Conservation (phyloP, 2,113 vertebrate genomes). For the Proterorhinus semilunaris region DNA sequence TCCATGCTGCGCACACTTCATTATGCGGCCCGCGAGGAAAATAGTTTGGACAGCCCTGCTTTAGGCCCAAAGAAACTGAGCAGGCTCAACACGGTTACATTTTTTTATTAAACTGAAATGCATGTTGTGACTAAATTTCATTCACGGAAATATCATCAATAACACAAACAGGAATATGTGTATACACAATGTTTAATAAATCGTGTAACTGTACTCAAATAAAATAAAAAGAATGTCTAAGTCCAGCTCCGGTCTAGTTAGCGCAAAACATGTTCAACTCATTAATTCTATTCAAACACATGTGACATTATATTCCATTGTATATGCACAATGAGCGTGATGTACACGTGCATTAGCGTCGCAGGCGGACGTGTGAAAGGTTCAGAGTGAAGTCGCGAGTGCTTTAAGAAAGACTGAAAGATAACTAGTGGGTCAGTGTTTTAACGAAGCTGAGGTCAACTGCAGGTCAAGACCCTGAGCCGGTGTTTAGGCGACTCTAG, state of each 20-base stretch:
- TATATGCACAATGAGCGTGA: not conserved
- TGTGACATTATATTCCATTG: not conserved
- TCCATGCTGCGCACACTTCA: no score
- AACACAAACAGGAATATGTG: no score
- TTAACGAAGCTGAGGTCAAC: not conserved
- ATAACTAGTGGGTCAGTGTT: slow-evolving; percentile 7
- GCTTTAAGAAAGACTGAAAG: not conserved
- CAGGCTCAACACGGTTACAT: no score
- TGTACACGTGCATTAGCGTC: not conserved
- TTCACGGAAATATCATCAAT: no score
- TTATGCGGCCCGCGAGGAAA: no score
- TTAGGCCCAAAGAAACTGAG: no score
- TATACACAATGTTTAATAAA: no score
- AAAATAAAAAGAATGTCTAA: no score
- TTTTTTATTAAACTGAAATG: no score
- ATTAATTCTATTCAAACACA: slow-evolving; percentile 4
- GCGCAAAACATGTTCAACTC: not conserved
- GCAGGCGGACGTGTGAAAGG: not conserved
- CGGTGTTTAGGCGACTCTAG: not conserved
- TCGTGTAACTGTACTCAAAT: no score
- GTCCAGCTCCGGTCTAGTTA: not conserved
- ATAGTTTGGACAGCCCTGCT: no score
- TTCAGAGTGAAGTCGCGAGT: not conserved
- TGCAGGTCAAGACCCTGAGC: not conserved
- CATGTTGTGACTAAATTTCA: no score